A percentile compares a stretch with the other conserved stretches of the same genome.
These are phyloP conservation scores for Phyllopteryx taeniolatus DNA, from an alignment of 2,113 vertebrate genomes.

Conservation along the genomic window DNA sequence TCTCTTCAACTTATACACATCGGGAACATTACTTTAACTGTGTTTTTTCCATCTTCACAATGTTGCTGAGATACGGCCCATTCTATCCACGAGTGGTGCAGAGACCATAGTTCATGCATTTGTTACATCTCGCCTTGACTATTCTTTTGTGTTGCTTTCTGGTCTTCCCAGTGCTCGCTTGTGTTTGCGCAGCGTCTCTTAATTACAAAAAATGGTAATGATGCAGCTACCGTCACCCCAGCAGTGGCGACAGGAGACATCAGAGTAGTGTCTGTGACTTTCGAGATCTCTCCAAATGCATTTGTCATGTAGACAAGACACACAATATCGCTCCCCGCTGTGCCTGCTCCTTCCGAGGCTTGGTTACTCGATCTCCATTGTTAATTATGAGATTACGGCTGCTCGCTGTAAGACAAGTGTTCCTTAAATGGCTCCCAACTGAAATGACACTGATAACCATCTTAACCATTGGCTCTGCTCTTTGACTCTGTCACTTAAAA, in stretches of 20 bases:
- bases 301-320: conserved; percentile 58
- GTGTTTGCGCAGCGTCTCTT: conserved; percentile 31
- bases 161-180: not conserved
- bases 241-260: conserved; percentile 40
- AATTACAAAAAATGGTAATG: conserved; percentile 39
- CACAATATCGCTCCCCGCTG: conserved; percentile 44
- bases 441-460: too few relatives aligned
- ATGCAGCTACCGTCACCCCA: conserved; percentile 41
- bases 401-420: conserved; percentile 58
- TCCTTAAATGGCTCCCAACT: conserved; percentile 34
- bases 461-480: not conserved
- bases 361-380: conserved; percentile 31
- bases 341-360: conserved; percentile 23
- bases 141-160: too few relatives aligned
- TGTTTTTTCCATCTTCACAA: too few relatives aligned
- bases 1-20: too few relatives aligned
- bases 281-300: conserved; percentile 52
- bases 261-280: conserved; percentile 41
- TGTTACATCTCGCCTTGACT: too few relatives aligned
- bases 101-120: too few relatives aligned
- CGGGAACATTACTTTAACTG: too few relatives aligned
- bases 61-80: too few relatives aligned
- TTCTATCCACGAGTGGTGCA: too few relatives aligned
- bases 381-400: conserved; percentile 68
- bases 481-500: not conserved